These are phyloP conservation scores for Ctena decussata DNA, from an alignment of 2,888 invertebrate genomes.

Conservation along the genomic window DNA sequence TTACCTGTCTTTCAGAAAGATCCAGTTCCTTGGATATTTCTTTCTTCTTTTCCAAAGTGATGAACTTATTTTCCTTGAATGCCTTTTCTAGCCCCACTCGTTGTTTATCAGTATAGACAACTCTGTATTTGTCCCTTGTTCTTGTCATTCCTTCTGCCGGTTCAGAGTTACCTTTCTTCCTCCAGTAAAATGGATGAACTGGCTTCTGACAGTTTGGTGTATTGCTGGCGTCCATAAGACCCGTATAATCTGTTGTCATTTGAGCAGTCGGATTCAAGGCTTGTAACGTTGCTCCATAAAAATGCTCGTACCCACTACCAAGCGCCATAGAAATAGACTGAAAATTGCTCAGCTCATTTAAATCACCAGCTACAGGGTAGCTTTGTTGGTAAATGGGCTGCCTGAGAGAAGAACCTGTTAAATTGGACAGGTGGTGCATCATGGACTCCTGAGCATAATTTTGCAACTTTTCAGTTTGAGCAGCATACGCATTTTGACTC, in stretches of 20 bases:
- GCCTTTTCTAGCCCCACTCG: constrained; percentile 27
- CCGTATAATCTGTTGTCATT: too few species aligned
- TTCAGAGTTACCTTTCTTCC: constrained; percentile 21
- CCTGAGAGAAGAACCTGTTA: too few species aligned
- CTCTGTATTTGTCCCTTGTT: constrained; percentile 55
- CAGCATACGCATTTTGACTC: too few species aligned
- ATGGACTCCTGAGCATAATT: too few species aligned
- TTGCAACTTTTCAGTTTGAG: too few species aligned
- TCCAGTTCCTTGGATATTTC: constrained; percentile 40
- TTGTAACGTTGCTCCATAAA: too few species aligned
- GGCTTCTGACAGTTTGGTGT: background rate
- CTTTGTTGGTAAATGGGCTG: too few species aligned
- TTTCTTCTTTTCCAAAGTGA: constrained; percentile 19
- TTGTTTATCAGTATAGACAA: constrained; percentile 57
- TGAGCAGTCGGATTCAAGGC: too few species aligned
- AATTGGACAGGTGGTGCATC: too few species aligned
- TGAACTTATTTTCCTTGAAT: constrained; percentile 43
- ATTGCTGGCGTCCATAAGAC: background rate
- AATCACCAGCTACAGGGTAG: too few species aligned
- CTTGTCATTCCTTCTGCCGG: constrained; percentile 45
- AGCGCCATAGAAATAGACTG: background rate
- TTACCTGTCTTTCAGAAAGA: constrained; percentile 54
- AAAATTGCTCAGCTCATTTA: background rate
- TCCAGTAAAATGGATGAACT: constrained; percentile 45
- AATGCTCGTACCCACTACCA: too few species aligned